Evolutionary conservation across 2,113 vertebrate species (phyloP), one percentile per base, ranked within the genome.

Genomic region (Cebidichthys violaceus): DNA sequence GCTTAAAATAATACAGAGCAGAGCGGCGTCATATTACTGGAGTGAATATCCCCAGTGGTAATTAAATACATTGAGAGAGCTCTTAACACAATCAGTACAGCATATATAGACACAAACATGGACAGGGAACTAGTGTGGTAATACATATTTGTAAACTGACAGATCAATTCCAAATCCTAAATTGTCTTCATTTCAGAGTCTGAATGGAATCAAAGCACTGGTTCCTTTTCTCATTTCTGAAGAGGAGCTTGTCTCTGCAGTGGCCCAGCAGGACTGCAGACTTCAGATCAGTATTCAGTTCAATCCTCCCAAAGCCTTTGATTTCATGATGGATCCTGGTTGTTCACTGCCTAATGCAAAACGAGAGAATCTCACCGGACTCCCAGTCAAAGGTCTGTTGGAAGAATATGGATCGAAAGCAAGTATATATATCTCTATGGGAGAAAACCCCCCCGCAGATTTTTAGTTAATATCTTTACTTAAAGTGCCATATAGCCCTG

Each of bases 301-400:
- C 86, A 90, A 82, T 87, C 80, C 83, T 93, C 80, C 73, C 77
- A 59, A 91, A 91, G 87, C 90, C 93, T 95, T 94, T 95, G 93
- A 95, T 94, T 93, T 93, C 89, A 84, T 90, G 90, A 94, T 91
- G 90, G 88, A 93, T 92, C 90, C 90, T 64, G 80, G 88, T 92
- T 92, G 89, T 93, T 93, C 91, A 33, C 86, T 87, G 92, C 87
- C 86, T 89, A 85, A 92, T 90, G 90, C 89, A 93, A 93, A 92
- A 86, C 1, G 77, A 79, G 90, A 83, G 90, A 89, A 60, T 92
- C 91, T 92, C 93, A 10, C 70, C 39, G 88, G 90, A 83, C 74
- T 77, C 57, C 59, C 70, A 86, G 85, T 84, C 90, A 92, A 92
- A 89, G 90, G 87, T 93, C 84, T 86, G 70, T 31, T 67, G 57